Base-by-base conservation (phyloP, 2,113 vertebrate species). In the Sminthopsis crassicaudata region DNA sequence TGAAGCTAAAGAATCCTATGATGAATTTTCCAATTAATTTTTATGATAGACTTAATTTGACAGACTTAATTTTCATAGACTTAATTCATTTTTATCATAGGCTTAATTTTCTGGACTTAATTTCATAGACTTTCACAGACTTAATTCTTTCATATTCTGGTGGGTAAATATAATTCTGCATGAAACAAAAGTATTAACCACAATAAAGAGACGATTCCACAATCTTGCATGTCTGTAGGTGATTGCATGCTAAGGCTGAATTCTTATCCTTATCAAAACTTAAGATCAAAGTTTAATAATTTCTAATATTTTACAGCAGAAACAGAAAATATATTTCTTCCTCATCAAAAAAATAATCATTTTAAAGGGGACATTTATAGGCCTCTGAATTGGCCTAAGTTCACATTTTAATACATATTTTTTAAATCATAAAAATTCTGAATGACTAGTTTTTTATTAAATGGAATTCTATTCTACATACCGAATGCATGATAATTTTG, bases 1-100 rank as follows among this genome's bases (percentile, higher is more conserved):
- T 90, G 95, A 94, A 96, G 88, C 36, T 91, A 11, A 90, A 94
- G 51, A 95, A 53, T 93, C 36, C 90, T 96, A 92, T 93, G 94
- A 92, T 25, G 3, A 92, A 91, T 11, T 53, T 90, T 48, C 27
- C n/a, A 90, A n/a, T 9, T 88, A 57, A 93, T 57, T 92, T 94
- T 91, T 2, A 91, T 46, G 46, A 89, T 25, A 1, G 27, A 36
- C 57, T 53, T 27, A 91, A 95, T 91, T 93, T 48, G 48, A 89
- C 19, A 1, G 27, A 36, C 57, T 93, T 48, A 90, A n/a, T 9
- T 90, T 51, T n/a, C 46, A 89, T 25, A 1, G 27, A 27, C 57
- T 53, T 27, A 91, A 95, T 91, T 93, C 53, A 93, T 57, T 92
- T 94, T 91, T 2, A 91, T 46, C 46, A 89, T 25, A 1, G 27